Base-by-base conservation (phyloP, 2,113 vertebrate species). In the Euleptes europaea region DNA sequence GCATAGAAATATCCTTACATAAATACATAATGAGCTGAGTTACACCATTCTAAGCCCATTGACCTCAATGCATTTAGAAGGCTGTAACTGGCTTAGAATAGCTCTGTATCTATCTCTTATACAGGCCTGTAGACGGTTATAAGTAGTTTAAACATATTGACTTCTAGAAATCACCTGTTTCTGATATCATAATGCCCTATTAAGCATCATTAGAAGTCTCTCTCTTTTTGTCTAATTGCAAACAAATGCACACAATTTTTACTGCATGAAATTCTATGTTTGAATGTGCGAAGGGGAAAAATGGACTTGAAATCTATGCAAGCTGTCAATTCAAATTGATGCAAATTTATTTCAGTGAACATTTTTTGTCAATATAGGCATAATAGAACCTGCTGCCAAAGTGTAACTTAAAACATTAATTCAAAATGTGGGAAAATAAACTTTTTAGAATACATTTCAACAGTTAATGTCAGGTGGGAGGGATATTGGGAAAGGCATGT, bases 401-500 rank as follows among this genome's bases (percentile, higher is more conserved):
- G 49, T 19, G 3, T 49, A 49, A 66, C n/a, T 63, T 78, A 28
- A 63, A 63, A 60, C 42, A 40, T 80, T 44, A 42, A 47, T 31
- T 66, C 15, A 66, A 51, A 84, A 67, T 84, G 0, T 63, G 21
- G 21, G 47, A 44, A 51, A 88, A 14, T 0, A 57, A 79, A 82
- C 49, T 33, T 4, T 42, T 57, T 70, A 76, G 44, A 86, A 0
- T 7, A 80, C 44, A 69, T 51, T 0, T 83, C 40, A 84, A 67
- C 1, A 40, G 19, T 38, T 65, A 66, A 84, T 89, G 71, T 89
- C 26, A 31, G 31, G 47, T 76, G 86, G 87, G 57, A 60, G 5
- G 21, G 57, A 60, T 5, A 60, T 2, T 89, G 89, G 92, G 90
- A 91, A 85, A 84, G 17, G 54, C 80, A 65, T 17, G 5, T 17